Evolutionary conservation across 2,113 vertebrate genomes (phyloP).

Genomic region (Isurus oxyrinchus): DNA sequence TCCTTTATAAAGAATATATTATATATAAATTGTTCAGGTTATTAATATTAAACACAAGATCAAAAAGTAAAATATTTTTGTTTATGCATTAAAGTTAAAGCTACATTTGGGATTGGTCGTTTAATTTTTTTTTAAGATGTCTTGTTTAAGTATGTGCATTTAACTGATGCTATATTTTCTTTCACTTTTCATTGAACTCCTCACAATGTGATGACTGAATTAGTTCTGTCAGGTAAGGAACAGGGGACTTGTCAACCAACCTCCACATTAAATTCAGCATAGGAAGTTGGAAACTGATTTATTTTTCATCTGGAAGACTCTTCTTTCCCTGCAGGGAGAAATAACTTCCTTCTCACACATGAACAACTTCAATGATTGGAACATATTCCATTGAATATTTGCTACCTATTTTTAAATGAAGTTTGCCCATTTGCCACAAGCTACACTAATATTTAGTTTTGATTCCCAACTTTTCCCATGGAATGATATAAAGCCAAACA

Average conservation of each 20-base stretch:
- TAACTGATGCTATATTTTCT: not conserved
- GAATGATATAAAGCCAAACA: not conserved
- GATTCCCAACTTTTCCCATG: not conserved
- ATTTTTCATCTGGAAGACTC: not conserved
- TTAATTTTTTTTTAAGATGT: not conserved
- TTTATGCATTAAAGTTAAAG: not conserved
- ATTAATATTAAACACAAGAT: not conserved
- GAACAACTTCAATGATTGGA: not conserved
- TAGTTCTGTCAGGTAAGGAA: not conserved
- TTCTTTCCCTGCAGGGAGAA: not conserved
- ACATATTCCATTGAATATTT: not conserved
- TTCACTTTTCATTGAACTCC: conserved; percentile 17
- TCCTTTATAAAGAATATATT: not conserved
- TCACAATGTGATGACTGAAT: not conserved
- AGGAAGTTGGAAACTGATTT: not conserved
- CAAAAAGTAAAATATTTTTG: not conserved
- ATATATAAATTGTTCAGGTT: not conserved
- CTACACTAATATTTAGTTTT: not conserved
- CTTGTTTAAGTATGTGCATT: not conserved
- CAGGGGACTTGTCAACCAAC: not conserved
- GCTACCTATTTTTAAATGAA: not conserved
- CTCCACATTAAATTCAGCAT: not conserved
- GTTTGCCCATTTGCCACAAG: not conserved
- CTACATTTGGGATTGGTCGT: not conserved
- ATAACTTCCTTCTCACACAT: not conserved